Conservation (phyloP, 2,113 vertebrate genomes). For the Gobio gobio region DNA sequence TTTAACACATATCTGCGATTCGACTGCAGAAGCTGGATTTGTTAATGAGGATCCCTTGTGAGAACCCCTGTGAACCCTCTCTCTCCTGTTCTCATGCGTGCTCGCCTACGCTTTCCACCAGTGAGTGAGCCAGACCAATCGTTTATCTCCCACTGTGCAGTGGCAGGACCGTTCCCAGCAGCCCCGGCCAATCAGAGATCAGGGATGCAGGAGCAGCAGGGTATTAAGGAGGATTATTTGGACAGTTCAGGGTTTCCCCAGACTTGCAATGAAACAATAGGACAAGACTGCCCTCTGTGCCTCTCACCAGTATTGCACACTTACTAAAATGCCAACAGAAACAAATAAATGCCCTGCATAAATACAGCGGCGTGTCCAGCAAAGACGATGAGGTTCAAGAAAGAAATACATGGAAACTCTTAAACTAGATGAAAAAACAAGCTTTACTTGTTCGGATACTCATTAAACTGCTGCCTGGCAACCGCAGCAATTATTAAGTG, state of each 20-base stretch:
- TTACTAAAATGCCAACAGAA: neutral
- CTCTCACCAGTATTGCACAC: neutral
- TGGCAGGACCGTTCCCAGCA: constrained; percentile 23
- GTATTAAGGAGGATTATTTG: constrained; percentile 47
- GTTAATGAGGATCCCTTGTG: neutral
- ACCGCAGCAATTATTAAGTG: neutral
- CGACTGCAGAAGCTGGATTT: neutral
- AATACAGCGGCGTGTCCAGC: neutral
- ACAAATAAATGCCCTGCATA: neutral
- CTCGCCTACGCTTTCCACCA: constrained; percentile 3
- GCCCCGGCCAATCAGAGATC: constrained; percentile 38
- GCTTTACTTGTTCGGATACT: neutral
- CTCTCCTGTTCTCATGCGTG: neutral
- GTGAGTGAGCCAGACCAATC: constrained; percentile 22
- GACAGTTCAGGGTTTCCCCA: constrained; percentile 44
- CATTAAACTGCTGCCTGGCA: constrained; percentile 5
- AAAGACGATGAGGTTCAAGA: neutral
- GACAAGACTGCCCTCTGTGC: constrained; percentile 27
- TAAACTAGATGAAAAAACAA: neutral
- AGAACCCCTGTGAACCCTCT: neutral
- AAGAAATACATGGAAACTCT: neutral
- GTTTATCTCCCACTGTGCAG: constrained; percentile 34
- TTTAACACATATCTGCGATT: neutral
- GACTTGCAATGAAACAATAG: constrained; percentile 8
- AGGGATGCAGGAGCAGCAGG: constrained; percentile 38